These are phyloP conservation scores for Embidobia sp. DNA, from an alignment of 2,888 invertebrate genomes.

Conservation along the genomic window DNA sequence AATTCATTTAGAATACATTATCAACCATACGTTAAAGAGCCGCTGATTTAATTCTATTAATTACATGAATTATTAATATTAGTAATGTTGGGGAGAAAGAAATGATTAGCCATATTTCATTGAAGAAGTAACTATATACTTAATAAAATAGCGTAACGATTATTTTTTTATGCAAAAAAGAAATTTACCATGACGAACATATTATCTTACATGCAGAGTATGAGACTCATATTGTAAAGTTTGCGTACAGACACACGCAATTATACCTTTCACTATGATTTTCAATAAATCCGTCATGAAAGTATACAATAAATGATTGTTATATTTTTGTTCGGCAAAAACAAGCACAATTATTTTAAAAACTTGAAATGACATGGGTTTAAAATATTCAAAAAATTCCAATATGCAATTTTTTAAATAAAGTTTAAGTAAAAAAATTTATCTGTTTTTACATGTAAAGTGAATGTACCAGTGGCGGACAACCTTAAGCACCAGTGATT, in stretches of 20 bases:
- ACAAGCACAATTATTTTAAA: constrained; percentile 51
- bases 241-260: constrained; percentile 8
- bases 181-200: constrained; percentile 57
- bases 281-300: constrained; percentile 55
- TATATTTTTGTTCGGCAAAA: constrained; percentile 27
- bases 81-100: constrained; percentile 1
- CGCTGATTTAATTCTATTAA: background rate
- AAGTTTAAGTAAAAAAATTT: constrained; percentile 6
- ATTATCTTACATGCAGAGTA: constrained; percentile 19
- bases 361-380: constrained; percentile 41
- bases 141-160: constrained; percentile 6
- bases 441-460: too few relatives aligned
- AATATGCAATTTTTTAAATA: constrained; percentile 29
- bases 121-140: background rate
- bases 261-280: constrained; percentile 63
- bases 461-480: too few relatives aligned
- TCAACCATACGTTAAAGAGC: background rate
- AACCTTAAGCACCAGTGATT: too few relatives aligned
- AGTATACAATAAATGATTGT: constrained; percentile 52
- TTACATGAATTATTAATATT: background rate
- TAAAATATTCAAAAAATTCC: constrained; percentile 10
- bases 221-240: constrained; percentile 5
- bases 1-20: constrained; percentile 9
- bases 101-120: background rate
- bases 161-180: constrained; percentile 45